Evolutionary conservation across 2,797 vertebrate genomes (phyloP).

Genomic region (Coreius guichenoti): DNA sequence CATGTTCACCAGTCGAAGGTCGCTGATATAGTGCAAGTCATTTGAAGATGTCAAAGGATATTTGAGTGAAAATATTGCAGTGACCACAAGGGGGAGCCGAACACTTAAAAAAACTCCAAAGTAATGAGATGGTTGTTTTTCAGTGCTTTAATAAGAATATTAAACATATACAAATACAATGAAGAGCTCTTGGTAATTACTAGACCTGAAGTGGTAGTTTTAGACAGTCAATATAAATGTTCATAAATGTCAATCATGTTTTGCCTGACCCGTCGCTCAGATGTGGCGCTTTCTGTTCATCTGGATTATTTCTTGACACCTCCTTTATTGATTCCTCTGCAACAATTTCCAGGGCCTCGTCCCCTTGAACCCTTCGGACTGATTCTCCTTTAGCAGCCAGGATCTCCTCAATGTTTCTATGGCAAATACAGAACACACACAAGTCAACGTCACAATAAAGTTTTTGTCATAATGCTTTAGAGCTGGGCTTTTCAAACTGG

Average conservation of each 20-base stretch:
- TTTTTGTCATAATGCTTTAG: not conserved
- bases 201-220: not conserved
- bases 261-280: constrained; percentile 57
- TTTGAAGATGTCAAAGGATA: not conserved
- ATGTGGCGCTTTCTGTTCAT: constrained; percentile 50
- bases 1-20: not conserved
- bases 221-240: constrained; percentile 9
- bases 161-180: not conserved
- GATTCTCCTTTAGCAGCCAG: constrained; percentile 91
- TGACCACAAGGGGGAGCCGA: constrained; percentile 16
- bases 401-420: constrained; percentile 96
- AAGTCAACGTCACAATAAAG: not conserved
- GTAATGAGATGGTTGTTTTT: not conserved
- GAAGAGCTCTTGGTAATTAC: not conserved
- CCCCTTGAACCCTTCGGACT: constrained; percentile 79
- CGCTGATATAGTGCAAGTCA: not conserved
- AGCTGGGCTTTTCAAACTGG: not conserved
- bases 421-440: constrained; percentile 10
- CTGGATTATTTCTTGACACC: constrained; percentile 40
- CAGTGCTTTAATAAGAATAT: not conserved
- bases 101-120: not conserved
- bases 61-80: not conserved
- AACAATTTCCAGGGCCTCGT: constrained; percentile 83
- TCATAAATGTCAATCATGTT: constrained; percentile 19
- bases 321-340: constrained; percentile 69